These are phyloP conservation scores for Numenius arquata DNA, from an alignment of 2,113 vertebrate genomes.

Conservation along the genomic window DNA sequence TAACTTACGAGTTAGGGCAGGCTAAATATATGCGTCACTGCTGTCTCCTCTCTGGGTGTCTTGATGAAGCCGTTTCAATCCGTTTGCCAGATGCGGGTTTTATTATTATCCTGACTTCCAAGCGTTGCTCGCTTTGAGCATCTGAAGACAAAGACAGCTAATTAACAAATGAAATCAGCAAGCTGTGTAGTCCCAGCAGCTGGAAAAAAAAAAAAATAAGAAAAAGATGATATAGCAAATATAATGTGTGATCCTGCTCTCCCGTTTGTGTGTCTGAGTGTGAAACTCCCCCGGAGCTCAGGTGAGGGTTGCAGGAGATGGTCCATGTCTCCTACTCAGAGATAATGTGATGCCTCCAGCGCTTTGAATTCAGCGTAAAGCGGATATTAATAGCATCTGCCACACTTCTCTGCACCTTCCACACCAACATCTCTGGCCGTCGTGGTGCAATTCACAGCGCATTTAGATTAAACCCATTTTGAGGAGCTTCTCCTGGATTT, in stretches of 20 bases:
- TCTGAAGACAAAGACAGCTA: slow-evolving; percentile 39
- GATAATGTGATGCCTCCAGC: rapidly evolving
- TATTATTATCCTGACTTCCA: slow-evolving; percentile 1
- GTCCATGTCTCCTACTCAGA: rapidly evolving
- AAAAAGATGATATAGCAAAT: neutral
- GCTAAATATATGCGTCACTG: neutral
- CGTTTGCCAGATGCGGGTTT: neutral
- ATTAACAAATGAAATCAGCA: slow-evolving; percentile 26
- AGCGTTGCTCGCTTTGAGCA: neutral
- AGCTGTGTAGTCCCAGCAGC: neutral
- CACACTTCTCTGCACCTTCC: neutral
- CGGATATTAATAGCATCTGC: neutral
- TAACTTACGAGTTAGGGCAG: neutral
- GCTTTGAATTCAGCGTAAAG: neutral
- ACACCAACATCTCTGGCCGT: neutral
- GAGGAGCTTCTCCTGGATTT: neutral
- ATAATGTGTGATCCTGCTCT: neutral
- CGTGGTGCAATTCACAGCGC: rapidly evolving
- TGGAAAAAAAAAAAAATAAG: neutral
- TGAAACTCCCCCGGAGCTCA: neutral
- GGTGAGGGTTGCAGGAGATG: neutral
- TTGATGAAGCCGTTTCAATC: neutral
- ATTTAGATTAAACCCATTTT: neutral
- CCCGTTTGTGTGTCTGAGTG: rapidly evolving
- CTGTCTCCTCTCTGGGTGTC: neutral